phyloP scores from a whole-genome alignment of 2,797 vertebrate genomes.

The Hozukius guyotensis region DNA sequence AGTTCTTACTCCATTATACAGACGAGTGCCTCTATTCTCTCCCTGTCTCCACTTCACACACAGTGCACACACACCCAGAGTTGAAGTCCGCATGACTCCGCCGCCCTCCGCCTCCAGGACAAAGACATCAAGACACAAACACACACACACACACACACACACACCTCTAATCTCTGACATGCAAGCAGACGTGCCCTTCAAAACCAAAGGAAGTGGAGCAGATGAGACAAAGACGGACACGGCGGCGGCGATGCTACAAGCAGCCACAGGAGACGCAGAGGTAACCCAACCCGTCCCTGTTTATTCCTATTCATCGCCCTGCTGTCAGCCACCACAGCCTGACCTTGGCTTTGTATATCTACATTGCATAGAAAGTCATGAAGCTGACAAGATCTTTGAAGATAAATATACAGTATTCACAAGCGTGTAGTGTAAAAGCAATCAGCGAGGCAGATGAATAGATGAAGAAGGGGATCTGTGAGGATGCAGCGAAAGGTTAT shows the following conservation, averaged over 20 bases:
- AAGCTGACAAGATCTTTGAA: background rate
- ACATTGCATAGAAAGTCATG: slow-evolving; percentile 1
- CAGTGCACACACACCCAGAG: slow-evolving; percentile 1
- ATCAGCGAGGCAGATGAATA: background rate
- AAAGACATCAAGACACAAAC: slow-evolving; percentile 55
- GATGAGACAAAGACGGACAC: slow-evolving; percentile 57
- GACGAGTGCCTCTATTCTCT: slow-evolving; percentile 70
- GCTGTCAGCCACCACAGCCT: slow-evolving; percentile 27
- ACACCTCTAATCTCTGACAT: slow-evolving; percentile 50
- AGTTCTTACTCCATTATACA: slow-evolving; percentile 78
- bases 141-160: slow-evolving; percentile 21
- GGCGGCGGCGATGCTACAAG: background rate
- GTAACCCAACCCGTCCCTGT: slow-evolving; percentile 34
- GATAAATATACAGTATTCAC: background rate
- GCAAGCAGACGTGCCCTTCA: slow-evolving; percentile 45
- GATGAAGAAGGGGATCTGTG: background rate
- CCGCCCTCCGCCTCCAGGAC: slow-evolving; percentile 43
- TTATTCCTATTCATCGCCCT: slow-evolving; percentile 38
- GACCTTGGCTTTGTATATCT: slow-evolving; percentile 32
- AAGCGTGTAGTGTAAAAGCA: background rate
- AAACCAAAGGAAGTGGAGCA: slow-evolving; percentile 50
- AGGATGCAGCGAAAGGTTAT: slow-evolving; percentile 10
- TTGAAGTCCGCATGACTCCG: slow-evolving; percentile 31
- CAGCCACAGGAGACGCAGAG: slow-evolving; percentile 31
- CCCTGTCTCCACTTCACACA: slow-evolving; percentile 38